Percentiles rank a stretch among this genome's conserved stretches.
Conservation (phyloP, 2,888 invertebrate genomes). For the Morpho helenor region DNA sequence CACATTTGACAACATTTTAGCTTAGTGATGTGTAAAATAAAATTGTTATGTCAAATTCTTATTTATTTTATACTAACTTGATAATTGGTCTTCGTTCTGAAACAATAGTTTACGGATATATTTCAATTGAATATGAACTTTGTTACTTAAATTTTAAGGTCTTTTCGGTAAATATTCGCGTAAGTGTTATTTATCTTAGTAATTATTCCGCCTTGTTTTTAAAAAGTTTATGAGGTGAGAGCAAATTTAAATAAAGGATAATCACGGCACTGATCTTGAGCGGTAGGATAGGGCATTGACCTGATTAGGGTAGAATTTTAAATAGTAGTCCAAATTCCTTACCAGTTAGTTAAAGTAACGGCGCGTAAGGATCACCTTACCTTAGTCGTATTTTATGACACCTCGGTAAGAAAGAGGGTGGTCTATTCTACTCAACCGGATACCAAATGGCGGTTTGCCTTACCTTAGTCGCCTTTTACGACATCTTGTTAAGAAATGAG, state of each 20-base stretch:
- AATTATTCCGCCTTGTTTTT: slow-evolving; percentile 25
- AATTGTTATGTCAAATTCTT: slow-evolving; percentile 29
- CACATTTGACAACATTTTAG: slow-evolving; percentile 8
- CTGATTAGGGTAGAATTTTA: not conserved
- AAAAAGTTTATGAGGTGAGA: slow-evolving; percentile 26
- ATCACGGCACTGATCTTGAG: slow-evolving; percentile 26
- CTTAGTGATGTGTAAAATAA: not conserved
- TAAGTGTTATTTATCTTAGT: slow-evolving; percentile 7
- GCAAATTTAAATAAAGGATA: slow-evolving; percentile 26
- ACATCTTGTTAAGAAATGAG: too few relatives aligned
- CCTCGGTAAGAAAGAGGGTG: too few relatives aligned
- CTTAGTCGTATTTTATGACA: too few relatives aligned
- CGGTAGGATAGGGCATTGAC: slow-evolving; percentile 14
- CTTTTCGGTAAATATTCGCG: not conserved
- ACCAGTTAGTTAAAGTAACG: too few relatives aligned
- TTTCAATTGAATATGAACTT: slow-evolving; percentile 2
- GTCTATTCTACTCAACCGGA: too few relatives aligned
- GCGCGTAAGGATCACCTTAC: too few relatives aligned
- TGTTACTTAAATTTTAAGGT: slow-evolving; percentile 1
- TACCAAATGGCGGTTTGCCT: too few relatives aligned
- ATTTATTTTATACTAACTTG: slow-evolving; percentile 36
- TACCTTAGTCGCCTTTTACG: too few relatives aligned
- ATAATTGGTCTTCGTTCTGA: slow-evolving; percentile 34
- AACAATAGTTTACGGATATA: slow-evolving; percentile 9
- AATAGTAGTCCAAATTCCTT: too few relatives aligned